Percentiles rank a stretch among this genome's conserved stretches.
Conservation (phyloP, 2,797 vertebrate species). For the Lycodopsis pacificus region DNA sequence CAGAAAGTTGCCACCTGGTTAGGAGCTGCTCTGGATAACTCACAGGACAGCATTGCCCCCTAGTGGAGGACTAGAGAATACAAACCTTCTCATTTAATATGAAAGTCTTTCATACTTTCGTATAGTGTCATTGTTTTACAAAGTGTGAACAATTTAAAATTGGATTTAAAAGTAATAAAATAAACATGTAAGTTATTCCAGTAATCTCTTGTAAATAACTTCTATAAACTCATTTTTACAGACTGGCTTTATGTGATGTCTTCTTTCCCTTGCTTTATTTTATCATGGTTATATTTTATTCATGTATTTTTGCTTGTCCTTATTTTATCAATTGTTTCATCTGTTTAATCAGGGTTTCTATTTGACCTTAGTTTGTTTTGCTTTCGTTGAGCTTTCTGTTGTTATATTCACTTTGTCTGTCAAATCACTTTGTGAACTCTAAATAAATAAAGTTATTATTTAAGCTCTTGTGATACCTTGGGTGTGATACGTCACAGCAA, state of each 20-base stretch:
- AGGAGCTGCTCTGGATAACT: neutral
- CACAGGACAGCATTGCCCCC: slow-evolving; percentile 46
- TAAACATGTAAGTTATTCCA: neutral
- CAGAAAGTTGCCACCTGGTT: neutral
- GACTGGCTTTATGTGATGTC: too few species aligned
- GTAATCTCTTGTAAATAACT: neutral
- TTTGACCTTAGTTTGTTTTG: too few species aligned
- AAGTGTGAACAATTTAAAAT: neutral
- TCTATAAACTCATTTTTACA: neutral
- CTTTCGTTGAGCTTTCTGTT: too few species aligned
- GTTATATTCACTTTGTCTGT: neutral
- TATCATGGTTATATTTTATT: neutral
- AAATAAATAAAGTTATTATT: neutral
- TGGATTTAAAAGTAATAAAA: neutral
- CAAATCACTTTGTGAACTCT: too few species aligned
- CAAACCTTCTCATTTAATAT: neutral
- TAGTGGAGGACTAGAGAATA: slow-evolving; percentile 35
- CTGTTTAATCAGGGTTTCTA: neutral
- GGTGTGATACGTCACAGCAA: neutral
- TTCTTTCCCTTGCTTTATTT: too few species aligned
- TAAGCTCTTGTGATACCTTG: neutral
- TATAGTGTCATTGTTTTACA: too few species aligned
- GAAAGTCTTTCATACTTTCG: neutral
- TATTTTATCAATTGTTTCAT: neutral
- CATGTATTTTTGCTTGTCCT: neutral